Base-by-base conservation (phyloP, 2,113 vertebrate species). In the Platichthys flesus region DNA sequence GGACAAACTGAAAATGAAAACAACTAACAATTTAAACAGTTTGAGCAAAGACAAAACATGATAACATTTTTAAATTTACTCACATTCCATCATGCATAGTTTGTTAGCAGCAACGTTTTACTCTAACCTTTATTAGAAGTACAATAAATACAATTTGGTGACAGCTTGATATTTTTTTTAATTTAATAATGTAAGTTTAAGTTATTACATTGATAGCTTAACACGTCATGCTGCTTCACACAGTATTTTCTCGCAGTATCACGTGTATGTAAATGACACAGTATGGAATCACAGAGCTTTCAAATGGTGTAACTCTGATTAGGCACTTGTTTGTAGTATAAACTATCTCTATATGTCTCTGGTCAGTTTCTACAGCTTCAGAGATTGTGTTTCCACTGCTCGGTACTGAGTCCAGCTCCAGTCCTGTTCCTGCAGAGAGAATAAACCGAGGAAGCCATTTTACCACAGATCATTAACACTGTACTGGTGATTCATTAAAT, bases 371-470 rank as follows among this genome's bases (percentile, higher is more conserved):
- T 86, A 90, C 14, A 90, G 60, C 62, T 61, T 86, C 63, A 85
- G 84, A 10, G 76, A 47, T 63, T 88, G 76, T 9, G 61, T 55
- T 65, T 83, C 71, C 61, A 79, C 77, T 9, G 79, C 83, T 81
- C 75, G 88, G 37, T 94, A 94, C 76, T 94, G 93, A 85, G 96
- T 95, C 97, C 97, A 98, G 88, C 96, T 97, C 97, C 97, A 98
- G 61, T 98, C 97, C 13, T 95, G 94, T 89, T 93, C 94, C 97
- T 98, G 89, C 57, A 88, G 82, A 82, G 40, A 89, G 9, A 70
- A 63, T 65, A 81, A 35, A 81, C 7, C 31, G 28, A n/a, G 9
- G 51, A 58, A 28, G 12, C 23, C 10, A 58, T 14, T 58, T 58
- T 28, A 60, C 58, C 49, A 51, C 49, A 51, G 49, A 51, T 45